Base-by-base conservation (phyloP, 2,888 invertebrate species). In the Isoperla grammatica region DNA sequence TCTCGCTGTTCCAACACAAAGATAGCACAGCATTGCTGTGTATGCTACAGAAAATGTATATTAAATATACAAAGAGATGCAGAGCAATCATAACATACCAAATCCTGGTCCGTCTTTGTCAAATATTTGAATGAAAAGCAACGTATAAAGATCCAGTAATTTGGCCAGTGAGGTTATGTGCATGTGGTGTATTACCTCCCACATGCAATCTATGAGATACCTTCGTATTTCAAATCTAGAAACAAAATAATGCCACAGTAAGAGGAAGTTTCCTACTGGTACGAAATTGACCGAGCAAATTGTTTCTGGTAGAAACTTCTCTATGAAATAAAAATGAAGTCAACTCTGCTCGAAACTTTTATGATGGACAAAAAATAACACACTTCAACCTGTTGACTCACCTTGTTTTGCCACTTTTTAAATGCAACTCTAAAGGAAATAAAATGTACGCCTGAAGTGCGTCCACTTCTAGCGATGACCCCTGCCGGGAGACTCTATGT, bases 81-180 rank as follows among this genome's bases (percentile, higher is more conserved):
- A 42, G 23, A 60, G 48, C 48, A 43, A 4, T 39, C 56, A 42
- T 39, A 61, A 60, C 68, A 74, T 74, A 83, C 83, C 74, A 77
- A 78, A 78, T 54, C 75, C 76, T 37, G 76, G 72, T 63, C 75
- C 74, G 1, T 71, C 68, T 60, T 76, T 75, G 62, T 84, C 80
- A 69, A 81, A 82, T 49, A 85, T 76, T 67, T 83, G 75, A 63
- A 75, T 72, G 12, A 84, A 71, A 1, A 85, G 70, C 11, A 76
- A 75, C 0, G 76, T 72, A 68, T 81, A 82, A 53, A 84, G 72
- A 66, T 82, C 80, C 67, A 79, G 72, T 64, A 81, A 84, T 68
- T 80, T 72, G 50, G 78, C 76, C 19, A 75, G 69, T 60, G 77
- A 78, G 42, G 75, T 75, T 12, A 84, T 72, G 20, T 68, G 73